A percentile compares a stretch with the other conserved stretches of the same genome.
phyloP scores from a whole-genome alignment of 1,140 invertebrate genomes.

The Diabrotica virgifera region DNA sequence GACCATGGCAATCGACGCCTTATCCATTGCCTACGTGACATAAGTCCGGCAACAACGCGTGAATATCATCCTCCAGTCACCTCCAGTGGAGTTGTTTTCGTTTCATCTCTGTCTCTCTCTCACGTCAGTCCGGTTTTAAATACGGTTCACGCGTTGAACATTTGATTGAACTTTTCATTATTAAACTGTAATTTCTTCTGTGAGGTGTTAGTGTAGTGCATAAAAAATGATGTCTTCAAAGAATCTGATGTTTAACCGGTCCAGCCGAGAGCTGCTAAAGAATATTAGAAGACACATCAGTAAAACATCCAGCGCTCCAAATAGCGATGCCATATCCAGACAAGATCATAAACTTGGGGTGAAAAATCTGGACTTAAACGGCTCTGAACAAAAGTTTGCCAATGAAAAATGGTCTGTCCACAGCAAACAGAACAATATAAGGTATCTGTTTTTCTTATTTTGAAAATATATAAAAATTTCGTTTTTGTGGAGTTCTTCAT shows the following conservation, averaged over 20 bases:
- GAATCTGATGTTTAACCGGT: conserved; percentile 49
- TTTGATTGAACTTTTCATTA: not conserved
- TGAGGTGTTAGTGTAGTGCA: not conserved
- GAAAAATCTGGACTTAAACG: conserved; percentile 10
- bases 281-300: conserved; percentile 52
- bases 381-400: conserved; percentile 31
- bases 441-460: conserved; percentile 22
- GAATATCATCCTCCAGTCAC: no score
- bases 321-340: conserved; percentile 56
- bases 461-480: no score
- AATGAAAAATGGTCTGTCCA: conserved; percentile 43
- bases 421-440: conserved; percentile 41
- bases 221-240: conserved; percentile 33
- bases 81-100: conserved; percentile 35
- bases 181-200: conserved; percentile 14
- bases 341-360: conserved; percentile 34
- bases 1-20: no score
- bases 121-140: no score
- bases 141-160: conserved; percentile 9
- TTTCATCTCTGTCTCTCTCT: conserved; percentile 30
- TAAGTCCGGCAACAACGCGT: no score
- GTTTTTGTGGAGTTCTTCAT: no score
- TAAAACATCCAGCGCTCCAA: conserved; percentile 56
- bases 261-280: conserved; percentile 45
- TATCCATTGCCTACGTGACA: no score